Evolutionary conservation across 1,140 invertebrate species (phyloP), one percentile per base, ranked within the genome.

Genomic region (Saxidomus purpurata): DNA sequence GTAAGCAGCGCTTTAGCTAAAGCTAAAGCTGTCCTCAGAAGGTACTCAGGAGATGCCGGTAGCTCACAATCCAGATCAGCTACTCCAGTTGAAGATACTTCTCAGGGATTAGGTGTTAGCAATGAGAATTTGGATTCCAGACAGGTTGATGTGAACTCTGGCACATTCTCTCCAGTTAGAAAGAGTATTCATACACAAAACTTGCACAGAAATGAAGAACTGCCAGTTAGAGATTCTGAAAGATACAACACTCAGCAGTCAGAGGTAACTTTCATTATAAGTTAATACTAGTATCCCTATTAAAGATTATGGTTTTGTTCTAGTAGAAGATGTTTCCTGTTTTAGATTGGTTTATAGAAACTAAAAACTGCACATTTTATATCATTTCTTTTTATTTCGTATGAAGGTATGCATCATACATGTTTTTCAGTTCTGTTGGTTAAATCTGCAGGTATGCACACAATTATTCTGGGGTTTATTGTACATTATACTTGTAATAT

Each of bases 181-280:
- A 88, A 55, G 47, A 80, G 76, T 71, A 55, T 80, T 34, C 86
- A 88, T 74, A 88, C 86, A 1, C 52, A 79, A 31, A 88, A 81
- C 13, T 52, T 88, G 9, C 69, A 52, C 77, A 31, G 40, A 17
- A 81, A 67, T 49, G 77, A 80, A 0, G 86, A 88, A 31, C 25
- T 71, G 15, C 86, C 77, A 19, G 77, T 81, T 0, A 67, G 77
- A 52, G 86, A 88, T 49, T 36, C 49, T 1, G 47, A 81, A 36
- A 67, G 77, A 52, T 25, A 17, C 25, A 52, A 55, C 28, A 2
- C 76, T 19, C 25, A 55, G 6, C 28, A 31, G 15, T 17, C 17
- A 0, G 49, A 79, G 76, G 71, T 76, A 76, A 76, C 8, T 31
- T 17, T 9, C n/a, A 9, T 25, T n/a, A n/a, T n/a, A n/a, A n/a